A percentile compares a stretch with the other conserved stretches of the same genome.
Evolutionary conservation across 2,888 invertebrate species (phyloP).

Genomic region (Salpingus planirostris): DNA sequence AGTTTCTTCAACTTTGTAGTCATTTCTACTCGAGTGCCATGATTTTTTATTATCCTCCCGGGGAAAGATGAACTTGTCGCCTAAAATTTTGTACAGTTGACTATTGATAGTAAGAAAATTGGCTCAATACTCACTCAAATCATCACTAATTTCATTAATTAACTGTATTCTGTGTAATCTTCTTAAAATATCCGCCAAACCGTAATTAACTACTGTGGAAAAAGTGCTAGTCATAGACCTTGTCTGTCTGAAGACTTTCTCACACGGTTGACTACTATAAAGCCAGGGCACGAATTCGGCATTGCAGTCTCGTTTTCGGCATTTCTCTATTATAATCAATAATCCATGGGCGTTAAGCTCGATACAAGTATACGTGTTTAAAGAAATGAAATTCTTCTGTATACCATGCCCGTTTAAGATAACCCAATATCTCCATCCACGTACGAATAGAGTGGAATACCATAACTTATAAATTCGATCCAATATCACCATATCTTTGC

Average conservation of each 20-base stretch:
- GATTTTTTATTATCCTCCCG: neutral
- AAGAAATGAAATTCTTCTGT: slow-evolving; percentile 7
- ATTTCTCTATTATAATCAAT: slow-evolving; percentile 5
- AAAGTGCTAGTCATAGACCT: slow-evolving; percentile 13
- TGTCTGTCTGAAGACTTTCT: slow-evolving; percentile 4
- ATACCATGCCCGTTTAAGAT: neutral
- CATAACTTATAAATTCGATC: slow-evolving; percentile 6
- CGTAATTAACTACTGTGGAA: slow-evolving; percentile 12
- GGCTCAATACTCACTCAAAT: slow-evolving; percentile 2
- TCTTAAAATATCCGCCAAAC: slow-evolving; percentile 8
- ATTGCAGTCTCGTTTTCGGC: neutral
- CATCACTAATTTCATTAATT: slow-evolving; percentile 6
- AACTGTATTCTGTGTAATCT: slow-evolving; percentile 8
- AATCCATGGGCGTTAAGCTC: slow-evolving; percentile 12
- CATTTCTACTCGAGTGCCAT: neutral
- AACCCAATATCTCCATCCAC: slow-evolving; percentile 7
- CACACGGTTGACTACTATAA: slow-evolving; percentile 11
- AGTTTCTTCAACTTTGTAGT: neutral
- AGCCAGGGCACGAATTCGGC: slow-evolving; percentile 9
- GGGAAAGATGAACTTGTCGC: neutral
- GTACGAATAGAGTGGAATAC: slow-evolving; percentile 4
- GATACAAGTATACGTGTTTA: slow-evolving; percentile 5
- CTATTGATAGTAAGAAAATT: neutral
- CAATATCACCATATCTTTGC: slow-evolving; percentile 3
- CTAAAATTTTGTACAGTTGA: neutral